Evolutionary conservation across 2,113 vertebrate genomes (phyloP).

Genomic region (Archocentrus centrarchus): DNA sequence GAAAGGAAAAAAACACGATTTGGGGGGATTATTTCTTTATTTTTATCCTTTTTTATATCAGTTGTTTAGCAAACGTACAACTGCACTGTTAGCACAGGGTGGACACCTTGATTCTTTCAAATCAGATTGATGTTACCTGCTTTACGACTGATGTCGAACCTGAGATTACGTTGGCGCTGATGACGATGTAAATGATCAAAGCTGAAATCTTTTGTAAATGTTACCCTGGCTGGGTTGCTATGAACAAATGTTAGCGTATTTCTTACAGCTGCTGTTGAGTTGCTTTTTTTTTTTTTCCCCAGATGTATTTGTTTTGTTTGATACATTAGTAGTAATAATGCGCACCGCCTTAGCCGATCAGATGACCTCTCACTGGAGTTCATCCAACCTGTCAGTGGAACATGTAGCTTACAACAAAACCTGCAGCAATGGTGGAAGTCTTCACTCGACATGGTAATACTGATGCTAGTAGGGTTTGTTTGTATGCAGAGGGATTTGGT

Average conservation of each 20-base stretch:
- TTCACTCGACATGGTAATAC: conserved; percentile 29
- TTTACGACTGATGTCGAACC: conserved; percentile 23
- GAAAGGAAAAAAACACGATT: conserved; percentile 73
- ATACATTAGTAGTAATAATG: conserved; percentile 63
- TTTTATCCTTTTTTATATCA: conserved; percentile 57
- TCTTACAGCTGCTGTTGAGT: conserved; percentile 54
- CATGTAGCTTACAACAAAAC: conserved; percentile 56
- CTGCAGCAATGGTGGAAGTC: conserved; percentile 13
- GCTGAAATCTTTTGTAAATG: conserved; percentile 48
- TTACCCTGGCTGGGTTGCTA: conserved; percentile 9
- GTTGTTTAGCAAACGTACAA: conserved; percentile 49
- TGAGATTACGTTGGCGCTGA: conserved; percentile 11
- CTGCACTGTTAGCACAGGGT: conserved; percentile 23
- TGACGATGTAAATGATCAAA: conserved; percentile 25
- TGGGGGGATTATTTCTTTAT: conserved; percentile 75
- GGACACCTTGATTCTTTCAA: conserved; percentile 29
- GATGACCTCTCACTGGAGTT: conserved; percentile 74
- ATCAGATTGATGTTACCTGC: conserved; percentile 36
- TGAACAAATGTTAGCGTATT: conserved; percentile 47
- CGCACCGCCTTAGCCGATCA: conserved; percentile 87
- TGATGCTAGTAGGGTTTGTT: conserved; percentile 11
- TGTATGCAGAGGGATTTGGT: conserved; percentile 8
- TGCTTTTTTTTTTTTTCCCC: conserved; percentile 50
- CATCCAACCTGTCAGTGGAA: conserved; percentile 57
- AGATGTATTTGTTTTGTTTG: conserved; percentile 57